A percentile compares a stretch with the other conserved stretches of the same genome.
phyloP scores from a whole-genome alignment of 2,797 vertebrate genomes.

The Cirrhinus molitorella region DNA sequence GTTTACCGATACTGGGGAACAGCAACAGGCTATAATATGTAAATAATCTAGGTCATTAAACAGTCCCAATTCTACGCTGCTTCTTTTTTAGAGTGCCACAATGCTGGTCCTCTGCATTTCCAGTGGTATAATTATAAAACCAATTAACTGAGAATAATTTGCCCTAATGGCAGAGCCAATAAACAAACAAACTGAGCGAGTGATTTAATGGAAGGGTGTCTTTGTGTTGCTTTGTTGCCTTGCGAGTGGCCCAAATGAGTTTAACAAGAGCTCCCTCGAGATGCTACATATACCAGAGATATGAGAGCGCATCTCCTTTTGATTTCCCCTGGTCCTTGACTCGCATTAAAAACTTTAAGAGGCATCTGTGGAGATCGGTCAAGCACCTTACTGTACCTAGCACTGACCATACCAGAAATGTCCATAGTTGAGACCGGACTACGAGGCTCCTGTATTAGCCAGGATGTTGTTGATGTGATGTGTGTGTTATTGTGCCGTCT shows the following conservation, averaged over 20 bases:
- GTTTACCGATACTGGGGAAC: neutral
- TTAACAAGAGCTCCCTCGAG: constrained; percentile 67
- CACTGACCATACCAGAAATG: constrained; percentile 30
- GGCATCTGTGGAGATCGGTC: constrained; percentile 47
- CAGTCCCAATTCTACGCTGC: constrained; percentile 35
- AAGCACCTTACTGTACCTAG: constrained; percentile 42
- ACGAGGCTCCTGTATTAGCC: constrained; percentile 1
- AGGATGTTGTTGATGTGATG: constrained; percentile 48
- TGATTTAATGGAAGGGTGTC: constrained; percentile 69
- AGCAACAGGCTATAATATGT: constrained; percentile 42
- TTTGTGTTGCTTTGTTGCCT: constrained; percentile 59
- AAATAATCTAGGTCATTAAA: constrained; percentile 49
- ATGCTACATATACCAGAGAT: constrained; percentile 65
- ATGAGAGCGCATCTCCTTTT: constrained; percentile 70
- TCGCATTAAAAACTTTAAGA: constrained; percentile 68
- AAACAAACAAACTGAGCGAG: constrained; percentile 66
- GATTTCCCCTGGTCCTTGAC: constrained; percentile 72
- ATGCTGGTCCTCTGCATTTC: constrained; percentile 58
- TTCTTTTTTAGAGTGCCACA: constrained; percentile 50
- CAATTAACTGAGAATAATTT: constrained; percentile 73
- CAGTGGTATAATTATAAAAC: constrained; percentile 69
- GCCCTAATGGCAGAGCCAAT: constrained; percentile 70
- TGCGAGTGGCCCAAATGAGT: constrained; percentile 67
- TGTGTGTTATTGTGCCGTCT: constrained; percentile 62
- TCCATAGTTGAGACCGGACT: fast-evolving